phyloP scores from a whole-genome alignment of 2,888 invertebrate species.

The Chloroclysta siterata region DNA sequence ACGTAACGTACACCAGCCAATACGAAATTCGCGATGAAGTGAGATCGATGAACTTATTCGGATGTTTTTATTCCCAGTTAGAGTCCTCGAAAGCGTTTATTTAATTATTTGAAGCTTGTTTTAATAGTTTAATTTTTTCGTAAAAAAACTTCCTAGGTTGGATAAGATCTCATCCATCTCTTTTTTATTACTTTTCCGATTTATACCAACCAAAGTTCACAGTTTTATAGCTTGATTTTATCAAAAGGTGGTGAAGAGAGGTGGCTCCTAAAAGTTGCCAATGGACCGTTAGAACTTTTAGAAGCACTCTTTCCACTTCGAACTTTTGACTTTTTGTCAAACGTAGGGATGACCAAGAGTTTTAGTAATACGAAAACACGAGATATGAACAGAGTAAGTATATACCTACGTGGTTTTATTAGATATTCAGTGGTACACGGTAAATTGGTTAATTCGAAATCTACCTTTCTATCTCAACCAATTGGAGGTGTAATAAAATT shows the following conservation, averaged over 20 bases:
- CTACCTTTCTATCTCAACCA: no score
- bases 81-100: background rate
- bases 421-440: no score
- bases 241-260: background rate
- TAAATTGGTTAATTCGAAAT: no score
- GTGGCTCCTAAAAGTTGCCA: background rate
- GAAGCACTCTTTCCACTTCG: slow-evolving; percentile 3
- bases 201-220: background rate
- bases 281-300: slow-evolving; percentile 6
- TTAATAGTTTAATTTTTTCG: background rate
- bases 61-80: slow-evolving; percentile 15
- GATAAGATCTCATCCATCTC: background rate
- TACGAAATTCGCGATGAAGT: slow-evolving; percentile 71
- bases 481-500: no score
- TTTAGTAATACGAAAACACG: background rate
- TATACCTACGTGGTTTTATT: no score
- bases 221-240: background rate
- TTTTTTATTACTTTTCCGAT: background rate
- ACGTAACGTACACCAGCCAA: slow-evolving; percentile 70
- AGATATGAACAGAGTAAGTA: background rate
- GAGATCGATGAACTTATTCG: slow-evolving; percentile 62
- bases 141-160: no score
- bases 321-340: slow-evolving; percentile 3
- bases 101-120: background rate
- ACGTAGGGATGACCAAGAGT: background rate